These are phyloP conservation scores for Toxotes lorentzi DNA, from an alignment of 2,797 vertebrate species.

Conservation along the genomic window DNA sequence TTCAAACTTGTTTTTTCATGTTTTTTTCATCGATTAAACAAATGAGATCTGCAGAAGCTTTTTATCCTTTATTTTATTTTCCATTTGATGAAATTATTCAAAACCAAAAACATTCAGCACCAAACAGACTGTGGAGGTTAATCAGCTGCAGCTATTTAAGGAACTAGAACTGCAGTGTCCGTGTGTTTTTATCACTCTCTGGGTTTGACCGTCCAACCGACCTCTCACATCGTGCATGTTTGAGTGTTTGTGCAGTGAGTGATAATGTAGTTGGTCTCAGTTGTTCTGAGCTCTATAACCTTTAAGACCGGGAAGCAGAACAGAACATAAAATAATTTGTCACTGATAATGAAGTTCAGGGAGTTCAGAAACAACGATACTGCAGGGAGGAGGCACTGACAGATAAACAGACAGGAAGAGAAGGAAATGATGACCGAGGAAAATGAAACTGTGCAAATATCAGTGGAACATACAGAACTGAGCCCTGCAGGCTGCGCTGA, in stretches of 20 bases:
- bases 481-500: neutral
- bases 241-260: neutral
- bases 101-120: too few species aligned
- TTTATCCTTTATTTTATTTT: too few species aligned
- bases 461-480: neutral
- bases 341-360: conserved; percentile 41
- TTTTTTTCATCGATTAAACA: too few species aligned
- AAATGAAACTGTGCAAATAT: neutral
- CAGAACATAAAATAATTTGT: conserved; percentile 30
- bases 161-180: neutral
- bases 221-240: neutral
- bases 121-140: too few species aligned
- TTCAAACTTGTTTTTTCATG: too few species aligned
- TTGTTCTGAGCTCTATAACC: neutral
- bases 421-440: neutral
- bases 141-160: conserved; percentile 13
- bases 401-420: conserved; percentile 2
- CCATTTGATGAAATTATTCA: too few species aligned
- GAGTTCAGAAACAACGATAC: conserved; percentile 36
- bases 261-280: neutral
- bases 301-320: conserved; percentile 9
- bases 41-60: too few species aligned
- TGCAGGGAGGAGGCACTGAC: neutral
- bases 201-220: neutral
- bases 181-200: neutral